A percentile compares a stretch with the other conserved stretches of the same genome.
Conservation (phyloP, 2,797 vertebrate genomes). For the Sebastes elongatus region DNA sequence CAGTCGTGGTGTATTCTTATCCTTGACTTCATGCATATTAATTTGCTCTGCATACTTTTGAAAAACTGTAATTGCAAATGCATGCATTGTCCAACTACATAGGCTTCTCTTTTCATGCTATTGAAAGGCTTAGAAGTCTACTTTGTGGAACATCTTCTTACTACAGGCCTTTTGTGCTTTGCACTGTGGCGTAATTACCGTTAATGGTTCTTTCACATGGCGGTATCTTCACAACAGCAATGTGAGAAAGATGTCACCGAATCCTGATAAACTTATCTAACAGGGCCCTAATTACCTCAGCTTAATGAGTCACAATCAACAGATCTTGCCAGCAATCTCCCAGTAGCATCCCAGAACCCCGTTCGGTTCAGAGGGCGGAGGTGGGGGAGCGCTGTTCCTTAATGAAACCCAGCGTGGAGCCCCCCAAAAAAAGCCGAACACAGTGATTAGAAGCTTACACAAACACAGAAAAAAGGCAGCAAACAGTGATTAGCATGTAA, state of each 20-base stretch:
- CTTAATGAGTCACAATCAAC: conserved; percentile 74
- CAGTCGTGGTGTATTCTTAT: not conserved
- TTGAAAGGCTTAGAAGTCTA: conserved; percentile 19
- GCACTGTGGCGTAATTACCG: conserved; percentile 47
- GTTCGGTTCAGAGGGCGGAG: conserved; percentile 60
- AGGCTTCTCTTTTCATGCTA: conserved; percentile 9
- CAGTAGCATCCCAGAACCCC: conserved; percentile 52
- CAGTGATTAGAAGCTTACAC: conserved; percentile 76
- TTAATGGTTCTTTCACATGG: conserved; percentile 61
- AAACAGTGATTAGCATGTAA: conserved; percentile 77
- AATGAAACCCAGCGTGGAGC: conserved; percentile 75
- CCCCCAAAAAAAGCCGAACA: conserved; percentile 65
- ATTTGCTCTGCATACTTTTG: conserved; percentile 13
- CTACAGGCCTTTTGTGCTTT: conserved; percentile 44
- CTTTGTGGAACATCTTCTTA: conserved; percentile 23
- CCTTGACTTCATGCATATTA: conserved; percentile 22
- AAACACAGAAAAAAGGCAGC: conserved; percentile 65
- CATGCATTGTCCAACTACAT: not conserved
- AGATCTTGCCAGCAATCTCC: conserved; percentile 57
- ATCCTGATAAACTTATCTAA: conserved; percentile 63
- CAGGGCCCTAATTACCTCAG: conserved; percentile 68
- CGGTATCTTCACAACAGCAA: conserved; percentile 42
- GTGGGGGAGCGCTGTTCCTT: conserved; percentile 63
- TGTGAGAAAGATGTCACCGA: conserved; percentile 49
- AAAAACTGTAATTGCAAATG: conserved; percentile 15